Conservation (phyloP, 1,140 invertebrate genomes). For the Caenorhabditis latens region DNA sequence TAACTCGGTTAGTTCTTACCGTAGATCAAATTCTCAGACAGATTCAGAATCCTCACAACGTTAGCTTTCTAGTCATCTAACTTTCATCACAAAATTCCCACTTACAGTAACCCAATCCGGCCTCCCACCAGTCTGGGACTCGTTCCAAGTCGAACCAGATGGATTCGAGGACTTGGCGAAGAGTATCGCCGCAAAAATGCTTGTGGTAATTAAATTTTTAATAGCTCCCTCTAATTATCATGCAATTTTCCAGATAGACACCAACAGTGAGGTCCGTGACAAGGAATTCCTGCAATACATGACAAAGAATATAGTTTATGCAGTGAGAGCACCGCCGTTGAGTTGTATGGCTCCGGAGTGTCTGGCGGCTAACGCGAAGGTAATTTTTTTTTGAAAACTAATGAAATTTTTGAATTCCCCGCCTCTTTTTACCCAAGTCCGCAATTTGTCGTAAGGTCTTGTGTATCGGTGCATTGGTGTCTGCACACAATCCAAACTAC, state of each 20-base stretch:
- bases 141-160: not conserved
- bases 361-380: not conserved
- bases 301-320: conserved; percentile 23
- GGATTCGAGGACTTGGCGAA: conserved; percentile 10
- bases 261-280: not conserved
- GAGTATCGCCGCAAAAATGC: not conserved
- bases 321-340: not conserved
- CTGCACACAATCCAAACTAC: too few relatives aligned
- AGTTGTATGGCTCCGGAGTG: not conserved
- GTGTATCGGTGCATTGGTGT: too few relatives aligned
- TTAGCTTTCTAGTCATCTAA: too few relatives aligned
- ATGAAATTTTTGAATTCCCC: too few relatives aligned
- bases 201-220: not conserved
- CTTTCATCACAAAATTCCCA: not conserved
- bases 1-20: too few relatives aligned
- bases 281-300: conserved; percentile 7
- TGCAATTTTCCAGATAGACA: not conserved
- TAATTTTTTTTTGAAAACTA: too few relatives aligned
- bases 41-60: not conserved
- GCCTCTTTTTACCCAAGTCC: too few relatives aligned
- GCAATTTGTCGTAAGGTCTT: too few relatives aligned
- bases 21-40: too few relatives aligned
- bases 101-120: conserved; percentile 6
- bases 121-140: not conserved
- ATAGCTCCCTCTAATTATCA: not conserved